These are phyloP conservation scores for Megalonaias nervosa DNA, from an alignment of 1,140 invertebrate species.

Conservation along the genomic window DNA sequence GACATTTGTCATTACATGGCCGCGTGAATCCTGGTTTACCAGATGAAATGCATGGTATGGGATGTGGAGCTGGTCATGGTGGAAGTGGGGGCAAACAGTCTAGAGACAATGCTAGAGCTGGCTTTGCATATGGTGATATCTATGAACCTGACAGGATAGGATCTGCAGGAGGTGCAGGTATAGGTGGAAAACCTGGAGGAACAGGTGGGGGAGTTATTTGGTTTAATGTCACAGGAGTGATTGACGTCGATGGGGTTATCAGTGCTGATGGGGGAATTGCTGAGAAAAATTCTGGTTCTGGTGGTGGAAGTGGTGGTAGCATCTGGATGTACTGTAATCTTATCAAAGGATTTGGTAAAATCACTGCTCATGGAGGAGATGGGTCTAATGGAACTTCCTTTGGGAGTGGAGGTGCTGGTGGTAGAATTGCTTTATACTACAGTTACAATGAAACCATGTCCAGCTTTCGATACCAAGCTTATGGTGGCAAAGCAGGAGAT, in stretches of 20 bases:
- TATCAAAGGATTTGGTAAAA: slow-evolving; percentile 57
- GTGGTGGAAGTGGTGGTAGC: slow-evolving; percentile 56
- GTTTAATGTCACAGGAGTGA: slow-evolving; percentile 62
- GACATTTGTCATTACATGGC: slow-evolving; percentile 47
- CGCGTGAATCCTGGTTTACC: slow-evolving; percentile 53
- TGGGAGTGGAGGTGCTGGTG: slow-evolving; percentile 59
- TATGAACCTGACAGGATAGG: slow-evolving; percentile 57
- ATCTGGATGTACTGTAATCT: slow-evolving; percentile 59
- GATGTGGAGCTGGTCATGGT: slow-evolving; percentile 54
- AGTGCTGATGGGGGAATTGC: slow-evolving; percentile 53
- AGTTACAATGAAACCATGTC: slow-evolving; percentile 55
- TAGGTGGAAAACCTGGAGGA: slow-evolving; percentile 39
- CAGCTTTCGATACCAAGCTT: slow-evolving; percentile 50
- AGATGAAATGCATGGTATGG: slow-evolving; percentile 20
- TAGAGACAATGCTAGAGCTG: slow-evolving; percentile 27
- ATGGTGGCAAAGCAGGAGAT: slow-evolving; percentile 50
- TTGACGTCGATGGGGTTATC: slow-evolving; percentile 58
- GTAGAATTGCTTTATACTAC: slow-evolving; percentile 58
- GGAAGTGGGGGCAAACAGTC: slow-evolving; percentile 49
- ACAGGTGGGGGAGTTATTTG: slow-evolving; percentile 58
- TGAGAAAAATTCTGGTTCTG: slow-evolving; percentile 26
- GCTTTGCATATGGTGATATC: slow-evolving; percentile 57
- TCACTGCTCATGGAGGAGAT: slow-evolving; percentile 54
- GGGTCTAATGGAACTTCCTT: slow-evolving; percentile 33
- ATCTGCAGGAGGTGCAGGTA: slow-evolving; percentile 50